A percentile compares a stretch with the other conserved stretches of the same genome.
Evolutionary conservation across 2,113 vertebrate species (phyloP).

Genomic region (Phylloscopus trochiloides): DNA sequence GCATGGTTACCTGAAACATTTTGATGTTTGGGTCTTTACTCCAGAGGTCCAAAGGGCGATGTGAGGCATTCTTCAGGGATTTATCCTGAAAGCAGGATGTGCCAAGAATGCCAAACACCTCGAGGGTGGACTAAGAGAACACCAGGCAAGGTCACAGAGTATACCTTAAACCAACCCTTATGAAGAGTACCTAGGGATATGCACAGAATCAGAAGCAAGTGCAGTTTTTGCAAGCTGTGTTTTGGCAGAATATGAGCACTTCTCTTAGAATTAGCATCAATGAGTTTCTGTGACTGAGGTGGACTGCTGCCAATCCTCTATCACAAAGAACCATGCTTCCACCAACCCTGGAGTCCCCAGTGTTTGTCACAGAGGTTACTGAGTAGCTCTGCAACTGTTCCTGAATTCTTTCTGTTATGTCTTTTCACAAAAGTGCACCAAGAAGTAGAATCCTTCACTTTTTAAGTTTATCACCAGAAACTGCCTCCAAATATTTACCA

Average conservation of each 20-base stretch:
- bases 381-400: background rate
- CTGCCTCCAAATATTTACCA: background rate
- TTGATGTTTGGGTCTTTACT: background rate
- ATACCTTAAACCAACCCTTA: background rate
- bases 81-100: background rate
- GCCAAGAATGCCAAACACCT: background rate
- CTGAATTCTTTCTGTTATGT: background rate
- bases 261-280: background rate
- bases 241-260: background rate
- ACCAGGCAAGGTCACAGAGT: background rate
- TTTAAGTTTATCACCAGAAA: background rate
- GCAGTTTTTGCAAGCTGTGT: background rate
- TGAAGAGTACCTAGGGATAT: background rate
- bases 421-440: background rate
- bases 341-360: background rate
- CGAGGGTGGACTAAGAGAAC: background rate
- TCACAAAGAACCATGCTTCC: background rate
- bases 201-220: background rate
- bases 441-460: background rate
- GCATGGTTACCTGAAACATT: background rate
- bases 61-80: background rate
- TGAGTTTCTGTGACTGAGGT: background rate
- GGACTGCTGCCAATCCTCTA: background rate
- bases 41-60: background rate
- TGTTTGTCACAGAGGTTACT: background rate